phyloP scores from a whole-genome alignment of 2,888 invertebrate species.

The Drosophila demipolita region DNA sequence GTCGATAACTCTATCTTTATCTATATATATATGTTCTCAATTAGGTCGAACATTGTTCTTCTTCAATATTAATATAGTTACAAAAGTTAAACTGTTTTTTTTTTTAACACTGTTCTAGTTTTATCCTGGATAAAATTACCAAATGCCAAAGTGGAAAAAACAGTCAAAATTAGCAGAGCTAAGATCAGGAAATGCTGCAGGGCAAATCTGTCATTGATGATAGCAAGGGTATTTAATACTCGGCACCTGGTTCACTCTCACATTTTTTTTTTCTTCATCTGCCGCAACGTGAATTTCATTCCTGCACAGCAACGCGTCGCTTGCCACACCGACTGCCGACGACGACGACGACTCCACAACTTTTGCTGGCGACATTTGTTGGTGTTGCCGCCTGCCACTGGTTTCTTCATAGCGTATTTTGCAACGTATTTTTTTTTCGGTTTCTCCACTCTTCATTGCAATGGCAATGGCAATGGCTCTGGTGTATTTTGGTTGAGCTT shows the following conservation, averaged over 20 bases:
- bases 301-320: conserved; percentile 36
- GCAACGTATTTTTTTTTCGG: conserved; percentile 22
- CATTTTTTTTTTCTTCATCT: conserved; percentile 30
- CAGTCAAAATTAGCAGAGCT: not conserved
- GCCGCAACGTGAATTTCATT: conserved; percentile 68
- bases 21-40: not conserved
- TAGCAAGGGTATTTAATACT: conserved; percentile 26
- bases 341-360: conserved; percentile 29
- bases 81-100: not conserved
- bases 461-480: conserved; percentile 45
- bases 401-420: conserved; percentile 23
- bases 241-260: conserved; percentile 3
- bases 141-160: not conserved
- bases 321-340: conserved; percentile 21
- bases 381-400: conserved; percentile 39
- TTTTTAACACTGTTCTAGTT: not conserved
- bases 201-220: not conserved
- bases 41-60: conserved; percentile 3
- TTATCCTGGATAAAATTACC: not conserved
- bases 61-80: not conserved
- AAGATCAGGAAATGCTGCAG: not conserved
- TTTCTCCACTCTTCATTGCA: conserved; percentile 10
- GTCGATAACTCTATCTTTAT: not conserved
- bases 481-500: conserved; percentile 71
- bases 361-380: conserved; percentile 73